Base-by-base conservation (phyloP, 2,888 invertebrate genomes). In the Drosophila aldrichi region DNA sequence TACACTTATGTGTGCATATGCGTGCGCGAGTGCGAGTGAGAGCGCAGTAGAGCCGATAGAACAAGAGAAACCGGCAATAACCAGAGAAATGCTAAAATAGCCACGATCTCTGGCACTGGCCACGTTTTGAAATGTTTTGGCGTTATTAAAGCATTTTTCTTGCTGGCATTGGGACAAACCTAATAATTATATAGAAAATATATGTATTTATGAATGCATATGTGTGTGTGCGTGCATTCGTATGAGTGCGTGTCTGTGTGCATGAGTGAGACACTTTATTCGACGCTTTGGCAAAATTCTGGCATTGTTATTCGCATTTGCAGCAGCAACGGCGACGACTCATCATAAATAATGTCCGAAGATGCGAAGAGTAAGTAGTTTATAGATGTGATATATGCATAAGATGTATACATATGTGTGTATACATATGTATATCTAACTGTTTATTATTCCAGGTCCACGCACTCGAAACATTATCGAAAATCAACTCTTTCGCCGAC, bases 401-500 rank as follows among this genome's bases (percentile, higher is more conserved):
- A 20, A 0, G 29, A 16, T 22, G 32, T 48, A 43, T 2, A 10
- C 7, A 25, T 25, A 7, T 12, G 7, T 25, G 18, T 14, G 14
- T 8, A 52, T 20, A 18, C 5, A 8, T 22, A 18, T 10, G 25
- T 6, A 57, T 25, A 18, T 9, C 2, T 32, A 36, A 34, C 38
- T 6, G 18, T 10, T 18, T 60, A 4, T 32, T 34, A 10, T 3
- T 78, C 52, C 73, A 88, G 87, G 72, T 82, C 90, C 74, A 74
- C 89, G 91, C 44, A 91, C 91, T 14, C 79, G 88, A 66, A 92
- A 82, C 61, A 92, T 92, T 51, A 90, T 91, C 52, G 90, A 91
- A 68, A 92, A 92, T 79, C 91, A 88, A 67, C 70, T 91, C 34
- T 92, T 92, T 66, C 91, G 92, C 6, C 90, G 92, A 0, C 92